phyloP scores from a whole-genome alignment of 2,113 vertebrate genomes.

The Poeciliopsis retropinna region DNA sequence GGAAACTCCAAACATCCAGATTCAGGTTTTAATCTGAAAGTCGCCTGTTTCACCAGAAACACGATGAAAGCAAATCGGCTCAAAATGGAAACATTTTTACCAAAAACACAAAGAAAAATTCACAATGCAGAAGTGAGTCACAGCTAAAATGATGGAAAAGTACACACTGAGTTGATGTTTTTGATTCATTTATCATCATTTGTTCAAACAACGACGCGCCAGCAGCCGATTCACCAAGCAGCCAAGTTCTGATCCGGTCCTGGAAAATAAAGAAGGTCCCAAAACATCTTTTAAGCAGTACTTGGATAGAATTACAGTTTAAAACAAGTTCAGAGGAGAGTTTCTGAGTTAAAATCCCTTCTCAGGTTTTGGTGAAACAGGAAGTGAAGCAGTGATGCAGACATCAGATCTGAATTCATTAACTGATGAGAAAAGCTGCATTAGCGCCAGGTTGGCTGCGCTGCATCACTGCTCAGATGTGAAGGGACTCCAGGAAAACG shows the following conservation, averaged over 20 bases:
- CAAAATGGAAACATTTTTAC: not conserved
- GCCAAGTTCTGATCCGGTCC: too few species aligned
- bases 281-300: not conserved
- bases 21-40: not conserved
- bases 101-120: not conserved
- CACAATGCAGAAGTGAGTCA: not conserved
- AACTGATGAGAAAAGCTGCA: constrained; percentile 40
- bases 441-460: constrained; percentile 32
- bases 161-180: too few species aligned
- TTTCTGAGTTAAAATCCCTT: not conserved
- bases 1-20: not conserved
- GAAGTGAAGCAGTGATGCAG: constrained; percentile 27
- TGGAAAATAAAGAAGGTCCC: too few species aligned
- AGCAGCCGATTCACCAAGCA: too few species aligned
- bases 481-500: not conserved
- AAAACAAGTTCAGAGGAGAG: not conserved
- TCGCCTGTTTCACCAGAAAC: not conserved
- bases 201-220: too few species aligned
- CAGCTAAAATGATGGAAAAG: not conserved
- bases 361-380: constrained; percentile 8
- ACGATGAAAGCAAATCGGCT: not conserved
- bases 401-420: constrained; percentile 32
- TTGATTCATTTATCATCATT: too few species aligned
- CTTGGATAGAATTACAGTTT: not conserved
- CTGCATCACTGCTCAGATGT: not conserved